phyloP scores from a whole-genome alignment of 37 sponge, comb jelly and placozoan species.

The Agelas oroides region DNA sequence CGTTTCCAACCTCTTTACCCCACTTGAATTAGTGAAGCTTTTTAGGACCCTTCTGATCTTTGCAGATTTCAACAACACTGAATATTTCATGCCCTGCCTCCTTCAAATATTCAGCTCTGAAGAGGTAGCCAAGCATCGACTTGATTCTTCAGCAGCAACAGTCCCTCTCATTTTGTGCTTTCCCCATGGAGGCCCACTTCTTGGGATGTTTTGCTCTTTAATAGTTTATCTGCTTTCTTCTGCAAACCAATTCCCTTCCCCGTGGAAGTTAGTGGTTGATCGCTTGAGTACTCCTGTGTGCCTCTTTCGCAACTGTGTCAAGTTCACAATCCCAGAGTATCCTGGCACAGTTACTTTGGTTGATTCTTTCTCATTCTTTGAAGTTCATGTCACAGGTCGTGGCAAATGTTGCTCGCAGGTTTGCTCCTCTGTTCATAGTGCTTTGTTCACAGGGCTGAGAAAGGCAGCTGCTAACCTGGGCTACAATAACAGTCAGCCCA shows the following conservation, averaged over 20 bases:
- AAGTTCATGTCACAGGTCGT: conserved; percentile 13
- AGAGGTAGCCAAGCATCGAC: neutral
- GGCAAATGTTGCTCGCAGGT: neutral
- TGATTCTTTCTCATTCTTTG: conserved; percentile 15
- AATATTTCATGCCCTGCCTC: conserved; percentile 34
- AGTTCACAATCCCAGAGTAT: neutral
- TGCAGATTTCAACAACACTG: conserved; percentile 5
- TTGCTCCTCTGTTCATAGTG: no score
- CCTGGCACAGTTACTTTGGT: conserved; percentile 18
- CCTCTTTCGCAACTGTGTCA: conserved; percentile 24
- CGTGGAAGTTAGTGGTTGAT: conserved; percentile 21
- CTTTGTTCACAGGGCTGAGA: neutral
- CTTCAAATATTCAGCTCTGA: neutral
- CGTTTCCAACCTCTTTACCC: conserved; percentile 7
- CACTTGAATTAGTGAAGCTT: neutral
- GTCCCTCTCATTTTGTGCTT: conserved; percentile 5
- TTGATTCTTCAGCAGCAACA: neutral
- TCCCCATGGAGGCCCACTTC: neutral
- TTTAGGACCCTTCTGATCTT: conserved; percentile 13
- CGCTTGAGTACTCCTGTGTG: neutral
- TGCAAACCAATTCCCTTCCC: neutral
- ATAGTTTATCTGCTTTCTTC: conserved; percentile 1
- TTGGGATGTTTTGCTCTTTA: conserved; percentile 13
- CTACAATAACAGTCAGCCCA: neutral
- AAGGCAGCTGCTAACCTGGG: neutral